Evolutionary conservation across 2,113 vertebrate genomes (phyloP), one percentile per base, ranked within the genome.

Genomic region (Lates calcarifer): DNA sequence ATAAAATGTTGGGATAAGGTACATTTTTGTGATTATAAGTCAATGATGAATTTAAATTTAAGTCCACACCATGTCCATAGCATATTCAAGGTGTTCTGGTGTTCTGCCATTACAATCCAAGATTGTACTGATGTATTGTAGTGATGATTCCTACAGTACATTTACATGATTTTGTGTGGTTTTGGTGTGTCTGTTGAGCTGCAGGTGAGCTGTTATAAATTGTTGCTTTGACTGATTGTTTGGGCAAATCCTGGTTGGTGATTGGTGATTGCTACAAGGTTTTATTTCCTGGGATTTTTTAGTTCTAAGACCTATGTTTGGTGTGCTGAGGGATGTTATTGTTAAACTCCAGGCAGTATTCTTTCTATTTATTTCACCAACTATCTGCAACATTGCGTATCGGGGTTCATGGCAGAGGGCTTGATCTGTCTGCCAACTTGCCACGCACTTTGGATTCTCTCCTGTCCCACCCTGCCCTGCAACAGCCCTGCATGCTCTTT

Each of bases 381-480:
- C 89, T 83, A 90, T 92, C 90, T 91, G 90, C 87, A 93, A 92
- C 90, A 82, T 91, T 94, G 83, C 87, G 91, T 85, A 90, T 94
- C 93, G 90, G 80, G 84, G 91, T 84, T 87, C 87, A 90, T 60
- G 33, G 82, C 55, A 51, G 74, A 49, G 80, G 0, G 75, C 94
- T 95, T 95, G 93, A 95, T 91, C 72, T 66, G 39, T 53, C 75
- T 95, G 93, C 94, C 94, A 94, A 78, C 74, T 83, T 28, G 49
- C 81, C 70, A 66, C 72, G 80, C 85, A 39, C 90, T 90, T 81
- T 79, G 79, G 90, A 91, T 89, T 91, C 72, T 57, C 83, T 65
- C 80, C 81, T 65, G 70, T 80, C 62, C 75, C 76, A 82, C 84
- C 87, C 91, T 83, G 81, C 83, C 85, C 89, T 81, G 81, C 83